These are phyloP conservation scores for Antennarius striatus DNA, from an alignment of 2,113 vertebrate species.

Conservation along the genomic window DNA sequence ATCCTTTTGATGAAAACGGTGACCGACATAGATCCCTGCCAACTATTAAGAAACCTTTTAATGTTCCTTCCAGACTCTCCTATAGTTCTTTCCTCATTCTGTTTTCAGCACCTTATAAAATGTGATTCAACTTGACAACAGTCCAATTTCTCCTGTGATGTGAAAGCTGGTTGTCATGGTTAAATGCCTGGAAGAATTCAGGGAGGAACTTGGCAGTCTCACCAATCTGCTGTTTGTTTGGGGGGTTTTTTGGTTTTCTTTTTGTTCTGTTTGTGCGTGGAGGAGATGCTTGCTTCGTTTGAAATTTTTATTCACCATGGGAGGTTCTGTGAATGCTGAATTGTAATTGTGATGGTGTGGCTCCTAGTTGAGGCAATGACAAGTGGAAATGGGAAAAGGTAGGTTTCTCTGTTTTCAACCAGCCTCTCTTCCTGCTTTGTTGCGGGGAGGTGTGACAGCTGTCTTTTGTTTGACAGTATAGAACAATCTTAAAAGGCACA, in stretches of 20 bases:
- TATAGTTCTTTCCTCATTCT: too few relatives aligned
- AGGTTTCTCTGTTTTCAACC: neutral
- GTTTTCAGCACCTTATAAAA: too few relatives aligned
- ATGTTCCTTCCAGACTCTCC: too few relatives aligned
- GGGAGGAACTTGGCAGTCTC: too few relatives aligned
- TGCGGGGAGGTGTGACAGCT: conserved; percentile 21
- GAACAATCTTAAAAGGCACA: neutral
- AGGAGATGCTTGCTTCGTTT: neutral
- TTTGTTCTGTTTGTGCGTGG: neutral
- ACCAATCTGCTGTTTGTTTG: neutral
- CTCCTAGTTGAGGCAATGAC: conserved; percentile 19
- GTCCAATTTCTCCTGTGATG: too few relatives aligned
- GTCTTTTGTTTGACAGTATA: neutral
- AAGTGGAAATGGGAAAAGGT: conserved; percentile 10
- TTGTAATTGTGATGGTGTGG: conserved; percentile 37
- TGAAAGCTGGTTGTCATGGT: too few relatives aligned
- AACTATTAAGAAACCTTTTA: too few relatives aligned
- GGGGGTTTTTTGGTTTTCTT: conserved; percentile 3
- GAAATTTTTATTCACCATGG: neutral
- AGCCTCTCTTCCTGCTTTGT: conserved; percentile 7
- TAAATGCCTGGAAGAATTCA: too few relatives aligned
- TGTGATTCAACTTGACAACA: too few relatives aligned
- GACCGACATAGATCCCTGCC: too few relatives aligned
- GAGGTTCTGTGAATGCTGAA: conserved; percentile 5
- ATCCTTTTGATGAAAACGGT: too few relatives aligned